Evolutionary conservation across 2,113 vertebrate genomes (phyloP), one percentile per base, ranked within the genome.

Genomic region (Aspidoscelis tigris): DNA sequence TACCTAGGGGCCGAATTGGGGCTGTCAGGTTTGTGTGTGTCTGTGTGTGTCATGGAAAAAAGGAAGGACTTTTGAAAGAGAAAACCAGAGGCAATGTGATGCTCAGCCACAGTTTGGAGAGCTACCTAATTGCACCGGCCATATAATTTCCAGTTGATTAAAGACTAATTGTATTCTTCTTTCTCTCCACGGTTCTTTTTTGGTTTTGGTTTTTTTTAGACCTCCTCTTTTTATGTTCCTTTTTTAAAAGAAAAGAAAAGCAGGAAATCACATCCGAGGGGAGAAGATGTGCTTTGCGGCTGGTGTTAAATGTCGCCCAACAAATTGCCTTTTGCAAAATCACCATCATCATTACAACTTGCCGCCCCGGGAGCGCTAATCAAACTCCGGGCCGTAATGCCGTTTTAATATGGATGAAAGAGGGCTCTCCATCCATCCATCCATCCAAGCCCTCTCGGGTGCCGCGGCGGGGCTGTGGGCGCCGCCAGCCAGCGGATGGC

Each of bases 331-430:
- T 96, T 33, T 94, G 94, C 94, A 95, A 95, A 44, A 44, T n/a
- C 1, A 41, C 10, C n/a, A 68, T 47, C 95, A 96, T 92, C 94
- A 94, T 96, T 98, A 98, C 96, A 96, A 96, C 96, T 96, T 91
- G 84, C 95, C 95, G 91, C 94, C 95, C 88, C 92, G 68, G 93
- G 93, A 92, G 93, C 93, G 94, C 94, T 95, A 96, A 97, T 95
- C 96, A 96, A 97, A 96, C 95, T 95, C 91, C 93, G 92, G 96
- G 96, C 95, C 96, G 97, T 97, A 97, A 97, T 97, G 97, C 96
- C 93, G 91, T 95, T 97, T 97, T 96, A 97, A 97, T 97, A 97
- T 97, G 96, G 97, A 96, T 96, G 96, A 96, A 96, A 96, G 95
- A 95, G 94, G 93, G 94, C 94, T 93, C 92, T 92, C 92, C 92